Conservation (phyloP, 2,888 invertebrate species). For the Lysandra bellargus region DNA sequence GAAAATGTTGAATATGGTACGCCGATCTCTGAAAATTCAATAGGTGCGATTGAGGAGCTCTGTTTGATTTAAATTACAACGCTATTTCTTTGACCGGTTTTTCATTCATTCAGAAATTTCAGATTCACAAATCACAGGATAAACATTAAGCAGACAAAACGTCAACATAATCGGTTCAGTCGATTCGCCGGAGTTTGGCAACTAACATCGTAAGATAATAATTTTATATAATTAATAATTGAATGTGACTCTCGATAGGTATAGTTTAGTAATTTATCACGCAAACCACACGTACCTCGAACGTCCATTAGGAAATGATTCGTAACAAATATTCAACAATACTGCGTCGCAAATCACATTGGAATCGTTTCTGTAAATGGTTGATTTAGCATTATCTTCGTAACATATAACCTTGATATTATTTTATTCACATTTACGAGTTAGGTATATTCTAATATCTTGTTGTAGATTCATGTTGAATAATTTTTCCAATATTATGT, state of each 20-base stretch:
- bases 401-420: slow-evolving; percentile 9
- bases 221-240: too few species aligned
- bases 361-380: neutral
- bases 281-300: neutral
- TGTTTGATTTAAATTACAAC: too few species aligned
- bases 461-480: neutral
- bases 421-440: neutral
- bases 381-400: slow-evolving; percentile 15
- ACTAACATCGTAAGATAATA: too few species aligned
- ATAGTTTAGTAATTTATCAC: neutral
- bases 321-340: slow-evolving; percentile 3
- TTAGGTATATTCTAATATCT: neutral
- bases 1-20: too few species aligned
- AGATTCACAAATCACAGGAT: too few species aligned
- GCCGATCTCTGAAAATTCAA: too few species aligned
- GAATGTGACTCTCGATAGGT: neutral
- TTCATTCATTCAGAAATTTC: too few species aligned
- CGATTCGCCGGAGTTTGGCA: too few species aligned
- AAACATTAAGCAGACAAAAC: too few species aligned
- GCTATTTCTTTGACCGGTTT: too few species aligned
- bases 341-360: slow-evolving; percentile 13
- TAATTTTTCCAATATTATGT: neutral
- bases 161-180: neutral
- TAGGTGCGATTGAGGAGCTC: too few species aligned
- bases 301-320: neutral